Evolutionary conservation across 2,113 vertebrate genomes (phyloP), one percentile per base, ranked within the genome.

Genomic region (Platycercus adscitus): DNA sequence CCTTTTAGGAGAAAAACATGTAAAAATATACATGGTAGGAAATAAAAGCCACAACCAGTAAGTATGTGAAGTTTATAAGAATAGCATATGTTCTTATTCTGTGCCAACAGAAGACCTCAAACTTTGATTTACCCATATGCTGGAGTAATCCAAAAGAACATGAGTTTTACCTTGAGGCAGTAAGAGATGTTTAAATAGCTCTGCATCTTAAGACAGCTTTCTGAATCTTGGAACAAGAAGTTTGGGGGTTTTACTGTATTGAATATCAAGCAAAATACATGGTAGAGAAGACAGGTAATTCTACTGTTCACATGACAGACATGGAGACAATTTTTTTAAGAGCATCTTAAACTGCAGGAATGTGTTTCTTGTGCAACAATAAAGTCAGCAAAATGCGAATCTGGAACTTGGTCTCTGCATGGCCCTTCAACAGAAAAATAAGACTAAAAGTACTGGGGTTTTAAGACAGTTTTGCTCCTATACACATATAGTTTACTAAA

Each of bases 61-160:
- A 95, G 86, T 52, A 79, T 93, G 81, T 76, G 83, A 92, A 87
- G 73, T 93, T 94, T 93, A 65, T 92, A 94, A 95, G 93, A 97
- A 95, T 92, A 96, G 92, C 96, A 96, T 96, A 93, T 97, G 93
- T 93, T 96, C 91, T 85, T 92, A 58, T 81, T 39, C 91, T 82
- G 84, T 96, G 95, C 96, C 95, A 96, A 92, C 28, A 71, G 80
- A 97, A 94, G 93, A 96, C 93, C 95, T 97, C 86, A 95, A 90
- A 88, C 88, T 97, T 93, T 85, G 88, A 95, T 95, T 87, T 95
- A 88, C 63, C 96, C 95, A 95, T 96, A 97, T 97, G 96, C 83
- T 77, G 55, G 81, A 95, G 53, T 90, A 93, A 94, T 81, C 68
- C 71, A 72, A 93, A 91, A 96, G 81, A 90, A 94, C 83, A 76